These are phyloP conservation scores for Agelastica alni DNA, from an alignment of 2,888 invertebrate genomes.

Conservation along the genomic window DNA sequence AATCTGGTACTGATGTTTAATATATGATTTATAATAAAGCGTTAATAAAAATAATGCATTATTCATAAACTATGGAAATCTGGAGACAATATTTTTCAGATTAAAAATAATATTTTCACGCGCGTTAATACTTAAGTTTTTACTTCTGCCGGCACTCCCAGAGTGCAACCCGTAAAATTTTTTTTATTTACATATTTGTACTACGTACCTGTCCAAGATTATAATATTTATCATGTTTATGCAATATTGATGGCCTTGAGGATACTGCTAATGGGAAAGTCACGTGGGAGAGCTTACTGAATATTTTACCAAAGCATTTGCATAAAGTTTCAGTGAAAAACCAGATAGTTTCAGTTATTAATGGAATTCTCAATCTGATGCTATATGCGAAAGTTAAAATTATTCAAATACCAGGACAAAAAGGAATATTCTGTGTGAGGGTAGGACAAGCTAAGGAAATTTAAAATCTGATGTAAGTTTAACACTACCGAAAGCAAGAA, in stretches of 20 bases:
- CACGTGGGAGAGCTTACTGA: constrained; percentile 26
- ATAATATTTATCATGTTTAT: constrained; percentile 25
- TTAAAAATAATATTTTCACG: no score
- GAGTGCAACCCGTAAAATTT: no score
- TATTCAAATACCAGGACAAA: constrained; percentile 15
- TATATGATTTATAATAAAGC: no score
- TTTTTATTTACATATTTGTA: no score
- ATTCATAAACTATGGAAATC: no score
- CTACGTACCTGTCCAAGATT: background rate
- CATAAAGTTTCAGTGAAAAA: constrained; percentile 29
- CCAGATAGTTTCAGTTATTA: constrained; percentile 27
- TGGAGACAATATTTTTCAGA: no score
- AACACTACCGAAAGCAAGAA: no score
- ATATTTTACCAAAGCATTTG: constrained; percentile 30
- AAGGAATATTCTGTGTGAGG: constrained; percentile 2
- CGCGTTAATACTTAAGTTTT: no score
- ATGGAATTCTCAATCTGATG: constrained; percentile 21
- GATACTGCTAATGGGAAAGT: constrained; percentile 27
- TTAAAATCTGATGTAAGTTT: no score
- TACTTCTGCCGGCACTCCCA: no score
- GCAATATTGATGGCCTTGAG: constrained; percentile 27
- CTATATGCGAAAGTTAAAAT: constrained; percentile 21
- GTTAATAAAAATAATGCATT: no score
- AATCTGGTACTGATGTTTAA: no score
- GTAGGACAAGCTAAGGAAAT: background rate